Evolutionary conservation across 2,113 vertebrate genomes (phyloP), one percentile per base, ranked within the genome.

Genomic region (Microcebus tavaratra): DNA sequence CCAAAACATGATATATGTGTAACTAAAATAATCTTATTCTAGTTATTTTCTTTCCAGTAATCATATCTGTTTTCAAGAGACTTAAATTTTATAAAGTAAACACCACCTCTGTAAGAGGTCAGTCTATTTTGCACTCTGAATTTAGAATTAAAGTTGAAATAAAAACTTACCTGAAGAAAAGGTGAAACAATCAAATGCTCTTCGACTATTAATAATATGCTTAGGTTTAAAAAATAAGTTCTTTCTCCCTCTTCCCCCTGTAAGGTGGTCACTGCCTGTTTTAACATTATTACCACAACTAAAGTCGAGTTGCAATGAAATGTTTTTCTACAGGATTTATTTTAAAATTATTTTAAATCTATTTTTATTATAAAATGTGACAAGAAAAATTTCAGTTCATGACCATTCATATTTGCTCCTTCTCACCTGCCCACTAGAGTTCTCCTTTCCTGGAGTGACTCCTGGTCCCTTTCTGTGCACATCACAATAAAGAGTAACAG

Each of bases 21-120:
- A 88, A 90, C 92, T 39, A 91, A 87, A 88, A 81, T 78, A 59
- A 96, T 92, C 53, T 90, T 78, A 20, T 92, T 84, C 45, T 78
- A 88, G 53, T 88, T 21, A 90, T 92, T 96, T 94, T 92, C 70
- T 92, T 93, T 94, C 15, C 6, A 63, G 31, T 90, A 81, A 96
- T 96, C 59, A 55, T 85, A 93, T 34, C 68, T 92, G 57, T 95
- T 96, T 96, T 45, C 1, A 78, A 82, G 70, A 92, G 48, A n/a
- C 70, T 27, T 94, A n/a, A 31, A 45, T 81, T 91, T 90, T 59
- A 90, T 63, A 87, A 81, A 95, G 73, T 73, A 87, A 97, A 92
- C 18, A 81, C 7, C 7, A 70, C 59, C 25, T 88, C 45, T 90
- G 5, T 79, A 89, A 88, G 65, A 57, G 20, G 68, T 93, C 23